These are phyloP conservation scores for Homarus gammarus DNA, from an alignment of 2,888 invertebrate species.

Conservation along the genomic window DNA sequence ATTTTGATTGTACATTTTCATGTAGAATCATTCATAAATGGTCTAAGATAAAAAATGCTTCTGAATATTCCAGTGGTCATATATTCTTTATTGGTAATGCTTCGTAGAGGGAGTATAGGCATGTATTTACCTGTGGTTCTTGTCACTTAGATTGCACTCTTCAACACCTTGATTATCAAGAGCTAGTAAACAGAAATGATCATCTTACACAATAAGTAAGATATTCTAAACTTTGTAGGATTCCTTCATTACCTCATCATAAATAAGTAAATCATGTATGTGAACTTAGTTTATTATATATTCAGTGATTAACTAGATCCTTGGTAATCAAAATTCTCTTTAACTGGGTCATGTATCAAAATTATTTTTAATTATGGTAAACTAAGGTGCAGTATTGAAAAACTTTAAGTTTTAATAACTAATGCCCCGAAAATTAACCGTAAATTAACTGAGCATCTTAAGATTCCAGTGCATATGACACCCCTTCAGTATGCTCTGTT, in stretches of 20 bases:
- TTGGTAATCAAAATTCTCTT: neutral
- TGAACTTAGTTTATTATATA: neutral
- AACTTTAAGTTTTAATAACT: neutral
- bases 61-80: slow-evolving; percentile 5
- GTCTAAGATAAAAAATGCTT: slow-evolving; percentile 3
- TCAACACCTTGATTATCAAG: slow-evolving; percentile 25
- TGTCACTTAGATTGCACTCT: slow-evolving; percentile 17
- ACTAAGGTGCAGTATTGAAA: neutral
- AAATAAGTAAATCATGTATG: slow-evolving; percentile 4
- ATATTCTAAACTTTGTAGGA: neutral
- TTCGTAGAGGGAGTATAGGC: slow-evolving; percentile 15
- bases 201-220: neutral
- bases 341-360: neutral
- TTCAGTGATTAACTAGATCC: neutral
- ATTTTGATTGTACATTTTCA: slow-evolving; percentile 28
- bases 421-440: neutral
- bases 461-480: neutral
- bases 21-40: slow-evolving; percentile 19
- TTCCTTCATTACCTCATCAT: neutral
- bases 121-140: slow-evolving; percentile 26
- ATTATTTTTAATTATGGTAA: neutral
- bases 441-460: no score
- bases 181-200: slow-evolving; percentile 10
- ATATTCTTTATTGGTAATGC: neutral
- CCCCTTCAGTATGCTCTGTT: neutral